Base-by-base conservation (phyloP, 2,888 invertebrate species). In the Ormyrus labotus region DNA sequence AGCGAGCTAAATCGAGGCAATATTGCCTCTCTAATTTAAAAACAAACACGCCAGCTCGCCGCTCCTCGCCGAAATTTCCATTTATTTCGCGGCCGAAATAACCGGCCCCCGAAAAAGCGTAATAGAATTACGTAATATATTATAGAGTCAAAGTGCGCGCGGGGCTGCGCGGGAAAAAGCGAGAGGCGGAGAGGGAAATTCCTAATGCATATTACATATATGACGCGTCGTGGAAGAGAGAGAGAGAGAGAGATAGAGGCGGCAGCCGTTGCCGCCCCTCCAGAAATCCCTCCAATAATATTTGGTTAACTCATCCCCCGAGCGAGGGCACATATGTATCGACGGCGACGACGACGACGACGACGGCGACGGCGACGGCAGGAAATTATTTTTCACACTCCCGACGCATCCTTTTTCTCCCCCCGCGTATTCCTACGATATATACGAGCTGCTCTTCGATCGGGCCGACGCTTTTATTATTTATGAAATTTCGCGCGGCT, bases 321-420 rank as follows among this genome's bases (percentile, higher is more conserved):
- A 83, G 84, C 86, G 85, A 86, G 81, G 34, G 79, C 86, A 86
- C 85, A 86, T 34, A 34, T 76, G 80, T 88, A 88, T 88, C 87
- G 85, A 84, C 34, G 34, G 4, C 34, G 34, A 34, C 34, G 34
- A 34, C 34, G 34, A 34, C 34, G 34, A 4, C 34, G 34, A 4
- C 34, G 34, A 4, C 34, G 34, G 34, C 2, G 34, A 4, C 34
- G 34, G 34, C 34, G 34, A 34, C 84, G 85, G 84, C 87, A 88
- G 89, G 89, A 90, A 90, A 90, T 90, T 89, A 90, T 90, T 89
- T 90, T 89, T 90, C 89, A 88, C 89, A 86, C 87, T 87, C 84
- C 82, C 85, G 34, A 19, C 19, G 11, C 45, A 47, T 55, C 47
- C 61, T 4, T 34, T 34, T 34, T 34, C 34, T 34, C 34, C 34